Conservation (phyloP, 1,140 invertebrate genomes). For the Drosophila santomea region DNA sequence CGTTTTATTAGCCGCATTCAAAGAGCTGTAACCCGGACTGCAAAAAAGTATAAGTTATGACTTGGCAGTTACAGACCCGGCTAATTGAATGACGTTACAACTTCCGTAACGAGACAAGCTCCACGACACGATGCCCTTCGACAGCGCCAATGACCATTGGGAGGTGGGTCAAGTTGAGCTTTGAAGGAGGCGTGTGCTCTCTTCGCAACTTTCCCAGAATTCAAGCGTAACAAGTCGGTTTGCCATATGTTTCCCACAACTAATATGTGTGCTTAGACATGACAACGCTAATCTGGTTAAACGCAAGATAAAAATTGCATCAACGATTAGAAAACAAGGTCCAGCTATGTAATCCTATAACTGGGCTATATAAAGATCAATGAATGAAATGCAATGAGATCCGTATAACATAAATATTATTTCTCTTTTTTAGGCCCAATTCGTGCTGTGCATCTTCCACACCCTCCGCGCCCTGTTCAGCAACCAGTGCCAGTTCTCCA, state of each 20-base stretch:
- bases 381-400: not conserved
- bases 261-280: slow-evolving; percentile 11
- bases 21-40: slow-evolving; percentile 29
- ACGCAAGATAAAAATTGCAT: slow-evolving; percentile 1
- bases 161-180: slow-evolving; percentile 30
- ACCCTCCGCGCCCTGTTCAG: slow-evolving; percentile 90
- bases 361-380: not conserved
- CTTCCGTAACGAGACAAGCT: slow-evolving; percentile 49
- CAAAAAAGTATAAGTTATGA: slow-evolving; percentile 21
- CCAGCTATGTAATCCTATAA: no score
- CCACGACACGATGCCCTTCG: slow-evolving; percentile 28
- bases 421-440: slow-evolving; percentile 88
- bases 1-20: slow-evolving; percentile 50
- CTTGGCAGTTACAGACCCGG: slow-evolving; percentile 24
- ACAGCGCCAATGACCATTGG: slow-evolving; percentile 24
- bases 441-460: slow-evolving; percentile 91
- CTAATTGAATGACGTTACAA: slow-evolving; percentile 60
- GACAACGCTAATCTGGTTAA: not conserved
- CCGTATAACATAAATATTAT: slow-evolving; percentile 4
- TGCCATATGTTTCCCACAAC: slow-evolving; percentile 20
- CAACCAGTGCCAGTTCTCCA: slow-evolving; percentile 90
- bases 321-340: not conserved
- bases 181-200: slow-evolving; percentile 11
- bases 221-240: slow-evolving; percentile 22
- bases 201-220: slow-evolving; percentile 36